Percentiles rank a stretch among this genome's conserved stretches.
These are phyloP conservation scores for Protobothrops flavoviridis DNA, from an alignment of 2,113 vertebrate genomes.

Conservation along the genomic window DNA sequence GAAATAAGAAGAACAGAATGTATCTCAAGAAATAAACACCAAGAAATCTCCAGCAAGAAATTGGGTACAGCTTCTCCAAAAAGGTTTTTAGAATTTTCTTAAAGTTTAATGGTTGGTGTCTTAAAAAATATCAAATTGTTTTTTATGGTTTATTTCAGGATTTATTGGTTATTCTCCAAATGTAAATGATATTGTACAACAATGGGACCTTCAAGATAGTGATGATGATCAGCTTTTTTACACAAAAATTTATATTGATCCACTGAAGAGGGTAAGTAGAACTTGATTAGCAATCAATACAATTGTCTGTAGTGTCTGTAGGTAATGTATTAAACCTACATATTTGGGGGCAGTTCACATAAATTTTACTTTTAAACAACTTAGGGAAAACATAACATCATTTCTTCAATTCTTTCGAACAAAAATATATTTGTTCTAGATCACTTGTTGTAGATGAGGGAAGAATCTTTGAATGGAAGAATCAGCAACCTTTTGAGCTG, in stretches of 20 bases:
- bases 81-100: not conserved
- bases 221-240: constrained; percentile 99
- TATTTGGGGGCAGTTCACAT: not conserved
- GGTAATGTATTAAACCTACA: not conserved
- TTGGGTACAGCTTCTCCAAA: not conserved
- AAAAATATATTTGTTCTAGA: not conserved
- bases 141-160: constrained; percentile 70
- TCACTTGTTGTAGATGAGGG: not conserved
- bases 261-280: constrained; percentile 80
- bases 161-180: constrained; percentile 89
- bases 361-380: not conserved
- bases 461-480: not conserved
- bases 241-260: constrained; percentile 92
- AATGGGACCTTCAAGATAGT: constrained; percentile 94
- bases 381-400: not conserved
- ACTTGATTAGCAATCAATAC: not conserved
- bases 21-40: not conserved
- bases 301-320: not conserved
- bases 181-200: constrained; percentile 82
- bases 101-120: not conserved
- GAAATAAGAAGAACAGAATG: not conserved
- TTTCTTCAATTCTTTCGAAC: not conserved
- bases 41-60: not conserved
- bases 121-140: not conserved
- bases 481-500: not conserved